phyloP scores from a whole-genome alignment of 2,888 invertebrate genomes.

The Pandemis corylana region DNA sequence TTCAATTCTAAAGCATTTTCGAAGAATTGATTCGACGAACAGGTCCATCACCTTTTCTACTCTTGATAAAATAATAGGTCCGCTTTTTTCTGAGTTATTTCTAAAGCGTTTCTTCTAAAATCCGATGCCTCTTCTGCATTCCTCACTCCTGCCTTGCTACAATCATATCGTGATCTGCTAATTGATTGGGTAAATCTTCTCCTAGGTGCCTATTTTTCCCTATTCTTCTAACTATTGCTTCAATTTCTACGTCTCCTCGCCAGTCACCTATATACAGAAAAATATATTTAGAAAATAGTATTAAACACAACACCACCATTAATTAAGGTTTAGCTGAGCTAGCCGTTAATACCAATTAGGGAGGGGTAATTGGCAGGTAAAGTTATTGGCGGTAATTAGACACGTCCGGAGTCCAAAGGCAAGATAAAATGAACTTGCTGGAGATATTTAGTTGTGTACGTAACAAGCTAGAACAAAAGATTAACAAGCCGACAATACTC shows the following conservation, averaged over 20 bases:
- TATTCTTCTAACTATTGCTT: constrained; percentile 32
- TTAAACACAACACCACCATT: background rate
- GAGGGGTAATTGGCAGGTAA: constrained; percentile 1
- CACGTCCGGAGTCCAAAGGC: constrained; percentile 11
- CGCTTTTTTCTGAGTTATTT: background rate
- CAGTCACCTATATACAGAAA: constrained; percentile 34
- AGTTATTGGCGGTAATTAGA: constrained; percentile 18
- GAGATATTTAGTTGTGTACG: background rate
- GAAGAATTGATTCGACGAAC: background rate
- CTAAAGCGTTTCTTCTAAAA: background rate
- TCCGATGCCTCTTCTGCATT: background rate
- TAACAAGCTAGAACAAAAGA: background rate
- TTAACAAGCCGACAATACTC: background rate
- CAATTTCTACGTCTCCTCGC: constrained; percentile 18
- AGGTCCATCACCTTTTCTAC: background rate
- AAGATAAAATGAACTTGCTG: background rate
- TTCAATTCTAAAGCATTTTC: background rate
- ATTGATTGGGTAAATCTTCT: background rate
- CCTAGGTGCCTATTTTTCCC: background rate
- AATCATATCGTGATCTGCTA: background rate
- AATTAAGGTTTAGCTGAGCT: constrained; percentile 5
- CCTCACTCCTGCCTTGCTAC: background rate
- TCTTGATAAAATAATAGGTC: background rate
- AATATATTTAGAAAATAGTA: background rate
- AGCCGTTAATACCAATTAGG: constrained; percentile 5